A percentile compares a stretch with the other conserved stretches of the same genome.
Conservation (phyloP, 2,113 vertebrate genomes). For the Todiramphus chloris region DNA sequence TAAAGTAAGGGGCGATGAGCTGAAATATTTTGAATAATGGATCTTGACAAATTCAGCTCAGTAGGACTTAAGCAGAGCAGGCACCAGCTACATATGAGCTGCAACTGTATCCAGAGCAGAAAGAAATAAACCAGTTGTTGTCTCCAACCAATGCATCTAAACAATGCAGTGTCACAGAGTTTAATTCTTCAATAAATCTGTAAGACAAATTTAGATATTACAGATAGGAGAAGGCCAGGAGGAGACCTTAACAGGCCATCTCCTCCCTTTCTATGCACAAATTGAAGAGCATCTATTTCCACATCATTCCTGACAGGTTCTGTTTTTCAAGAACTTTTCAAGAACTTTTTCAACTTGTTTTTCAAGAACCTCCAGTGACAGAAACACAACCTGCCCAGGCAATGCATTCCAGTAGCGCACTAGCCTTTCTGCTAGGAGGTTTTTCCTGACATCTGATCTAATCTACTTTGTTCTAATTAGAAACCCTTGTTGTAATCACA, state of each 20-base stretch:
- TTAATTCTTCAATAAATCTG: not conserved
- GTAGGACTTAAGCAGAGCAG: not conserved
- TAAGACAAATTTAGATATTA: not conserved
- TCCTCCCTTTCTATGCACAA: not conserved
- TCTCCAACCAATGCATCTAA: not conserved
- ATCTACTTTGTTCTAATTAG: conserved; percentile 15
- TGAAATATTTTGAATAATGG: not conserved
- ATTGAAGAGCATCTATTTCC: not conserved
- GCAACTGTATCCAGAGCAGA: not conserved
- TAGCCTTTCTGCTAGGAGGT: not conserved
- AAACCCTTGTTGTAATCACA: conserved; percentile 2
- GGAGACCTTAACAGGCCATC: not conserved
- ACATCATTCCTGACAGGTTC: not conserved
- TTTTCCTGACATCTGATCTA: conserved; percentile 36
- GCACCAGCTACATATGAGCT: not conserved
- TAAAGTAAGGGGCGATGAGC: not conserved
- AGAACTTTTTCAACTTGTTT: not conserved
- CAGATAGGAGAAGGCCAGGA: not conserved
- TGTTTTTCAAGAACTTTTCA: not conserved
- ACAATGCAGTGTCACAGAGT: not conserved
- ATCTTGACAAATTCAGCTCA: not conserved
- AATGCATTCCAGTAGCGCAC: not conserved
- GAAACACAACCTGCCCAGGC: not conserved
- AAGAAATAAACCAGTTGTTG: not conserved
- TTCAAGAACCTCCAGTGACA: not conserved